Conservation (phyloP, 2,797 vertebrate species). For the Muscicapa striata region DNA sequence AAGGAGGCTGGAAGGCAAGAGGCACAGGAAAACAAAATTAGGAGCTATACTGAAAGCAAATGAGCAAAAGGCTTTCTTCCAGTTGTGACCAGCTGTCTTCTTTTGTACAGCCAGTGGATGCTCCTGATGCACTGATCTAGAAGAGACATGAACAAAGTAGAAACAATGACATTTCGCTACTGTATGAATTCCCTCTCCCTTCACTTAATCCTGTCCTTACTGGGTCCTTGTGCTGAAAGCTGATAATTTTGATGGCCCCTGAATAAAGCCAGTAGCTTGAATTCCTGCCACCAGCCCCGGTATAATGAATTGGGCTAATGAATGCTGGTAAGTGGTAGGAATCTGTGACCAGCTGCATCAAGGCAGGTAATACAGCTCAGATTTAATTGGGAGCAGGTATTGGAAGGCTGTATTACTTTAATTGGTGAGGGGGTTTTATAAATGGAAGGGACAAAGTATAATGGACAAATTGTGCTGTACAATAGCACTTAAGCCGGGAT, state of each 20-base stretch:
- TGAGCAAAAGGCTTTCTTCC: conserved; percentile 63
- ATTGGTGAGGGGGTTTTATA: conserved; percentile 93
- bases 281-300: conserved; percentile 84
- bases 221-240: conserved; percentile 83
- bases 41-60: conserved; percentile 11
- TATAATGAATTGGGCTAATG: conserved; percentile 98
- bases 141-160: conserved; percentile 72
- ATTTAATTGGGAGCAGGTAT: conserved; percentile 98
- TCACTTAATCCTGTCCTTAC: conserved; percentile 80
- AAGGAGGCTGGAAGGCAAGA: conserved; percentile 27
- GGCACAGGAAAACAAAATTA: conserved; percentile 82
- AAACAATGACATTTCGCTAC: conserved; percentile 83
- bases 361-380: conserved; percentile 97
- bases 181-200: conserved; percentile 80
- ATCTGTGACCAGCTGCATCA: conserved; percentile 90
- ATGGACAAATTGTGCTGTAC: conserved; percentile 98
- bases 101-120: conserved; percentile 69
- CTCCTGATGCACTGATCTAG: conserved; percentile 64
- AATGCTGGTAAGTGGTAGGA: conserved; percentile 90
- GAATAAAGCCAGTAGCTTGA: conserved; percentile 84
- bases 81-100: conserved; percentile 65
- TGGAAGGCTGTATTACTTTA: conserved; percentile 95
- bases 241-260: conserved; percentile 85
- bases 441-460: conserved; percentile 99
- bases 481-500: conserved; percentile 92